phyloP scores from a whole-genome alignment of 2,888 invertebrate species.

The Tetragonula carbonaria region DNA sequence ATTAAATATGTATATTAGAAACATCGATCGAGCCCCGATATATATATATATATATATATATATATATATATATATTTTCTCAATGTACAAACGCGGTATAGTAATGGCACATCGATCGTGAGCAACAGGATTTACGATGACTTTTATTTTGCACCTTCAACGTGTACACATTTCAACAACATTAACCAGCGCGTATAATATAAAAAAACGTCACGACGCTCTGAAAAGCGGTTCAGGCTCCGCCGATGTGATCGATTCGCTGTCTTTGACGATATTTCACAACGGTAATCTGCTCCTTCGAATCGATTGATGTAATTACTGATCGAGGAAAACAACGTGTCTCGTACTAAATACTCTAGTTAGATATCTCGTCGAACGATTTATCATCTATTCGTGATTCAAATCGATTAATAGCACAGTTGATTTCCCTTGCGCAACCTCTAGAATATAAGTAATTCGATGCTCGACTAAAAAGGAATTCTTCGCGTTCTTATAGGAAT shows the following conservation, averaged over 20 bases:
- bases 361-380: too few species aligned
- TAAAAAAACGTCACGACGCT: constrained; percentile 58
- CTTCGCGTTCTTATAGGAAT: constrained; percentile 15
- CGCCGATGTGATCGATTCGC: not conserved
- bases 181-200: constrained; percentile 62
- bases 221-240: constrained; percentile 13
- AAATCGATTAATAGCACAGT: not conserved
- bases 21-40: not conserved
- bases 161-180: constrained; percentile 74
- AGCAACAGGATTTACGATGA: constrained; percentile 29
- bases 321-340: not conserved
- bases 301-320: not conserved
- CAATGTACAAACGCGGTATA: not conserved
- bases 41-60: too few species aligned
- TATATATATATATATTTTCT: not conserved
- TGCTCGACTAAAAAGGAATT: constrained; percentile 13
- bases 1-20: not conserved
- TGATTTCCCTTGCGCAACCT: constrained; percentile 21
- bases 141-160: constrained; percentile 74
- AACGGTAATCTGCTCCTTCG: not conserved
- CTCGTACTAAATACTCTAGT: too few species aligned
- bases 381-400: not conserved
- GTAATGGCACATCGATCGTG: not conserved
- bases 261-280: constrained; percentile 1
- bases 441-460: constrained; percentile 30